Evolutionary conservation across 2,797 vertebrate genomes (phyloP).

Genomic region (Pseudochromis fuscus): DNA sequence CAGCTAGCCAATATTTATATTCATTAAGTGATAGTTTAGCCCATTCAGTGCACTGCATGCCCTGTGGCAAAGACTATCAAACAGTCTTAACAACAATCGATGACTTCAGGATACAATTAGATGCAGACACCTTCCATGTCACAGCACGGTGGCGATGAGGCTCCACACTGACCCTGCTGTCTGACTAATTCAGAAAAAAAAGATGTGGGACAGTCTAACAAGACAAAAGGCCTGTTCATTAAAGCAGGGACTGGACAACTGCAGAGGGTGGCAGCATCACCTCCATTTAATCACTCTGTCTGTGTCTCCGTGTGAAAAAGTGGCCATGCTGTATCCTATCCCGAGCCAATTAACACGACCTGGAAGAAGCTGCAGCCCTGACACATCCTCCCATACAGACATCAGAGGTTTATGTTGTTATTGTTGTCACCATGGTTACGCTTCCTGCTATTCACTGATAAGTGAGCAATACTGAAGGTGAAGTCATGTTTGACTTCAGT

Average conservation of each 20-base stretch:
- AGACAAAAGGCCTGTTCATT: slow-evolving; percentile 18
- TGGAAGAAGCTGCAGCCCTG: slow-evolving; percentile 34
- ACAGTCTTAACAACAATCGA: slow-evolving; percentile 43
- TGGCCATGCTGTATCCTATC: slow-evolving; percentile 9
- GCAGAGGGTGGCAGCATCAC: slow-evolving; percentile 10
- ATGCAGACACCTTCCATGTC: slow-evolving; percentile 1
- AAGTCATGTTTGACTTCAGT: too few relatives aligned
- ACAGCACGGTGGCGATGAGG: slow-evolving; percentile 13
- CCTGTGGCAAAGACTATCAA: slow-evolving; percentile 29
- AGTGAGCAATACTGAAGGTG: too few relatives aligned
- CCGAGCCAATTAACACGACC: slow-evolving; percentile 29
- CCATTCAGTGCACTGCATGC: not conserved
- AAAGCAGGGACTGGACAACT: slow-evolving; percentile 27
- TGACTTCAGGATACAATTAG: slow-evolving; percentile 38
- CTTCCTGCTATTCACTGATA: too few relatives aligned
- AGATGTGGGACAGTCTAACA: not conserved
- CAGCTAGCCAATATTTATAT: slow-evolving; percentile 2
- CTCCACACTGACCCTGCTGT: slow-evolving; percentile 35
- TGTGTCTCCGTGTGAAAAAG: slow-evolving; percentile 23
- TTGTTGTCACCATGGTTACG: not conserved
- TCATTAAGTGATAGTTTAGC: slow-evolving; percentile 4
- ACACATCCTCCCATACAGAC: slow-evolving; percentile 1
- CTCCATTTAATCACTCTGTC: not conserved
- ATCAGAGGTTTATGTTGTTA: not conserved
- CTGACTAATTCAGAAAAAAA: slow-evolving; percentile 17